Evolutionary conservation across 2,888 invertebrate genomes (phyloP), one percentile per base, ranked within the genome.

Genomic region (Cepaea hortensis): DNA sequence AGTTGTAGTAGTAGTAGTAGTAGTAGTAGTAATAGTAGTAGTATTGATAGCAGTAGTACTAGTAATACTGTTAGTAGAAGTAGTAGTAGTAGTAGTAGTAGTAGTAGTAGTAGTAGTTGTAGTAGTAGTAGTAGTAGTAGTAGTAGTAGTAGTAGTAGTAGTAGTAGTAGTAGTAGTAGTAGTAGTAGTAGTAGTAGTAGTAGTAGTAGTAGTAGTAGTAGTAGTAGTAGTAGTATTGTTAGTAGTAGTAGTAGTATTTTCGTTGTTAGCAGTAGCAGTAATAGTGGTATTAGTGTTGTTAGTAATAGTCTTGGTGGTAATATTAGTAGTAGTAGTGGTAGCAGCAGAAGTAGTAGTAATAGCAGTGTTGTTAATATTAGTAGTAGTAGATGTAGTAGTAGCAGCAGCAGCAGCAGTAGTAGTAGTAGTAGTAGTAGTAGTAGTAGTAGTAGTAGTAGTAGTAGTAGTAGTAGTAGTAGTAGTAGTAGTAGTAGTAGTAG

Each of bases 401-500:
- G 76, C 18, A 48, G 76, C 35, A 76, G 76, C 35, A 48, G 76
- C 35, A 76, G 48, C 6, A 48, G 76, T 6, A 76, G 48, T 6
- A 15, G 76, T 6, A 48, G 76, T 6, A 35, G 46, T 6, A 48
- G 76, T 76, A 76, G 76, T 76, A 48, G 76, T 76, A 76, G 76
- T 35, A 48, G 76, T 76, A 76, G 48, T 76, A 48, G 76, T 76
- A 48, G 76, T 76, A 76, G 76, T 76, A 76, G 48, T 76, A 15
- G 76, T 76, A 48, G 76, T 76, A 76, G 76, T 35, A 48, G 76
- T 76, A 76, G 48, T 76, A 11, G 76, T 35, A 35, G 11, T 76
- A 15, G 48, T 76, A 48, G 76, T 76, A 76, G 76, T 76, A 15
- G 76, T 76, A 35, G 46, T 35, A 48, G 76, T 76, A 35, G 76